These are phyloP conservation scores for Leistus spinibarbis DNA, from an alignment of 2,888 invertebrate species.

Conservation along the genomic window DNA sequence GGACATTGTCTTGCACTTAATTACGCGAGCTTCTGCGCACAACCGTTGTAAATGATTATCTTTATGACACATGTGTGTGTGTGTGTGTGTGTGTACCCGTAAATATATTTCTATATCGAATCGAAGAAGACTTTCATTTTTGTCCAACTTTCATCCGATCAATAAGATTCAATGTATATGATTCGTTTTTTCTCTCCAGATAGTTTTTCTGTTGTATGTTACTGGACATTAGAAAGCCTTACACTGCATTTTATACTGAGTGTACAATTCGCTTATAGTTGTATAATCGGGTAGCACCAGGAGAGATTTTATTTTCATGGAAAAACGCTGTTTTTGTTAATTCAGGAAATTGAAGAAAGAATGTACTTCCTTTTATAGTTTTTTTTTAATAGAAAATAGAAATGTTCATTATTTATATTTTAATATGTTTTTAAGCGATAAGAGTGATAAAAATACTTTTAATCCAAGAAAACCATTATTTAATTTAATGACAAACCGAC, in stretches of 20 bases:
- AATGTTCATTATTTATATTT: neutral
- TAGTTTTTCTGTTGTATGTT: slow-evolving; percentile 9
- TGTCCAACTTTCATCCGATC: slow-evolving; percentile 33
- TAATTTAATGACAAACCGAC: neutral
- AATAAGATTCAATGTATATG: neutral
- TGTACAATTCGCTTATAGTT: neutral
- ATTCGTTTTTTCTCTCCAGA: neutral
- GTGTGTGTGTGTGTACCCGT: neutral
- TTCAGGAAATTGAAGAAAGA: neutral
- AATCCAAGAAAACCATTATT: neutral
- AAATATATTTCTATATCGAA: neutral
- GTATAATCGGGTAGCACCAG: neutral
- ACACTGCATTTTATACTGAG: slow-evolving; percentile 6
- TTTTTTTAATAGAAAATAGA: neutral
- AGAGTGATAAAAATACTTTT: neutral
- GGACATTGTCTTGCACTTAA: slow-evolving; percentile 27
- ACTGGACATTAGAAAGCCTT: slow-evolving; percentile 21
- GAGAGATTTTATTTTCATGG: neutral
- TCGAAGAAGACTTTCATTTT: slow-evolving; percentile 30
- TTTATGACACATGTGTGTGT: slow-evolving; percentile 30
- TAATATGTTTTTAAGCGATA: neutral
- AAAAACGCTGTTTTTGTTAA: neutral
- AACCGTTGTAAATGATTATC: neutral
- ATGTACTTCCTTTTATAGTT: neutral
- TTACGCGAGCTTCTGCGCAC: slow-evolving; percentile 3